A percentile compares a stretch with the other conserved stretches of the same genome.
Conservation (phyloP, 2,888 invertebrate species). For the Mimachlamys varia region DNA sequence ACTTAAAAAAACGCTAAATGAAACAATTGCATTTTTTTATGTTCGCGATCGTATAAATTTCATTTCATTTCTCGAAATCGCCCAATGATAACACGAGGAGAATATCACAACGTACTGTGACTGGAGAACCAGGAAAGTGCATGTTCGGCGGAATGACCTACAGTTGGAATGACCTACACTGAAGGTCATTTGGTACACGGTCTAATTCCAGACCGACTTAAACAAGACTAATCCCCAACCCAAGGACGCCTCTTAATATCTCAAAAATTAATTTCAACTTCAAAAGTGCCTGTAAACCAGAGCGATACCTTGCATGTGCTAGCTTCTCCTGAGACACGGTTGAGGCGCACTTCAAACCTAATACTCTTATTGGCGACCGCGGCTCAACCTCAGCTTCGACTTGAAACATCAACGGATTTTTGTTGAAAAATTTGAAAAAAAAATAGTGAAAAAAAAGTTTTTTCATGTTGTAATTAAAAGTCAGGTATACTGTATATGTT, state of each 20-base stretch:
- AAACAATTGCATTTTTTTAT: no score
- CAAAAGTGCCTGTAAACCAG: neutral
- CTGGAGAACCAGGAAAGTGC: no score
- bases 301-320: neutral
- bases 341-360: neutral
- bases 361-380: neutral
- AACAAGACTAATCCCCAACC: neutral
- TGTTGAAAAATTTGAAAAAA: neutral
- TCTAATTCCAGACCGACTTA: neutral
- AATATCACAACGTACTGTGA: no score
- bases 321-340: neutral
- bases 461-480: neutral
- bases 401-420: neutral
- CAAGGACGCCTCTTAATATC: neutral
- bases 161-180: neutral
- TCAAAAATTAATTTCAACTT: slow-evolving; percentile 21
- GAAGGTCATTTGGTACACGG: neutral
- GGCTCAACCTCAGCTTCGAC: neutral
- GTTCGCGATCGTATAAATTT: no score
- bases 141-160: neutral
- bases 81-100: no score
- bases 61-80: no score
- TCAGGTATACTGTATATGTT: neutral
- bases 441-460: neutral
- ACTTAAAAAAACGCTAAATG: no score